Evolutionary conservation across 2,113 vertebrate species (phyloP).

Genomic region (Brachionichthys hirsutus): DNA sequence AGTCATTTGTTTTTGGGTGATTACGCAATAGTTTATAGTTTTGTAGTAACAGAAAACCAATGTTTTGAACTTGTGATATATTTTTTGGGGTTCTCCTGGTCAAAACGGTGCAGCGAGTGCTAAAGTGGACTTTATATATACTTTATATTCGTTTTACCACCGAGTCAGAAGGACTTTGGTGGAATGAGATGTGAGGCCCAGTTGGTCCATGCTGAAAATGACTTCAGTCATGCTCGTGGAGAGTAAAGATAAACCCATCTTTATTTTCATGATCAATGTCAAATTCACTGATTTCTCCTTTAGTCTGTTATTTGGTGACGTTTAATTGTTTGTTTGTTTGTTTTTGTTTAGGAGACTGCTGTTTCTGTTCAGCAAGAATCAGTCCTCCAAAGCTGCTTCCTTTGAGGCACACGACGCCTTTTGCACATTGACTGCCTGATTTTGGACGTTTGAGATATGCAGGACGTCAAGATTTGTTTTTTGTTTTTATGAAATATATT

Average conservation of each 20-base stretch:
- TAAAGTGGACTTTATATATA: too few species aligned
- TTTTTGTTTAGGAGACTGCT: slow-evolving; percentile 35
- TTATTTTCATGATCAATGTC: background rate
- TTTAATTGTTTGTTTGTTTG: slow-evolving; percentile 13
- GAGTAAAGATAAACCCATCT: background rate
- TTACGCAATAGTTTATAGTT: slow-evolving; percentile 18
- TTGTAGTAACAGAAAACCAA: background rate
- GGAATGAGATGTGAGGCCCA: too few species aligned
- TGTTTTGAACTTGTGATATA: too few species aligned
- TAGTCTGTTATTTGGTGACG: background rate
- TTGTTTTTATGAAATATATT: slow-evolving; percentile 37
- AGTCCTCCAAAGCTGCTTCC: slow-evolving; percentile 10
- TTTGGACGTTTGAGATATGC: slow-evolving; percentile 34
- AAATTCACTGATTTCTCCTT: background rate
- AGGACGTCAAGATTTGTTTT: slow-evolving; percentile 11
- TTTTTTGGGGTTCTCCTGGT: too few species aligned
- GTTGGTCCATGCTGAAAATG: too few species aligned
- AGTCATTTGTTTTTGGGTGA: slow-evolving; percentile 29
- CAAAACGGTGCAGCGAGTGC: too few species aligned
- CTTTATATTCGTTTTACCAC: too few species aligned
- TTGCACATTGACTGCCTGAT: slow-evolving; percentile 49
- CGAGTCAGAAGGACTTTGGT: too few species aligned
- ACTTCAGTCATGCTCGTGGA: background rate
- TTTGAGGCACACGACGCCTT: slow-evolving; percentile 25
- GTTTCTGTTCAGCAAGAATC: slow-evolving; percentile 12